phyloP scores from a whole-genome alignment of 2,888 invertebrate genomes.

The Myathropa florea region DNA sequence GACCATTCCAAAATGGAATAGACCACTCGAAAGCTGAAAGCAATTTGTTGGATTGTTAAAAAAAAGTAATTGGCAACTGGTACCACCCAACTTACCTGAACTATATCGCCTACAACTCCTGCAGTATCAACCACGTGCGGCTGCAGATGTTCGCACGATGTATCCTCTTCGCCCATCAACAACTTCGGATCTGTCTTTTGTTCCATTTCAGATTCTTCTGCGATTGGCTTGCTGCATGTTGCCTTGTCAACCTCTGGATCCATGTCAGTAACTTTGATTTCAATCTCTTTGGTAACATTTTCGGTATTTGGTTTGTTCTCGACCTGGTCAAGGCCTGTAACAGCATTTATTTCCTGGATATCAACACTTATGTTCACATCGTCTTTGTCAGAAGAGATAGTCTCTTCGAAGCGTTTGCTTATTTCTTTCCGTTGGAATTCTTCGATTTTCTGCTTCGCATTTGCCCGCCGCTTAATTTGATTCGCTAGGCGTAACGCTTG shows the following conservation, averaged over 20 bases:
- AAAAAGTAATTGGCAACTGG: not conserved
- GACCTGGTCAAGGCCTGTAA: not conserved
- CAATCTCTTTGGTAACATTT: constrained; percentile 56
- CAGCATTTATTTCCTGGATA: not conserved
- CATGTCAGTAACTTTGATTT: constrained; percentile 23
- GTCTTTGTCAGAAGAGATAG: constrained; percentile 67
- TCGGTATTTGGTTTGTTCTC: constrained; percentile 47
- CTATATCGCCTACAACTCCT: constrained; percentile 84
- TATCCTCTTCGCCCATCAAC: constrained; percentile 71
- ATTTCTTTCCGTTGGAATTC: constrained; percentile 80
- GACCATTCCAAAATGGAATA: constrained; percentile 90
- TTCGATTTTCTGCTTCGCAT: constrained; percentile 82
- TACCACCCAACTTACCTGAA: constrained; percentile 81
- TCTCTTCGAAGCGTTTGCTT: constrained; percentile 77
- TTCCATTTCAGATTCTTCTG: not conserved
- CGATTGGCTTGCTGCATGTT: not conserved
- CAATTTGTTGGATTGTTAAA: not conserved
- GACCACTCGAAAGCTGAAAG: constrained; percentile 85
- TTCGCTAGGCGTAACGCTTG: constrained; percentile 86
- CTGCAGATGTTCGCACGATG: constrained; percentile 82
- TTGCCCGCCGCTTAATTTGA: constrained; percentile 84
- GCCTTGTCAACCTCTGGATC: not conserved
- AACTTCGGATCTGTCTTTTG: not conserved
- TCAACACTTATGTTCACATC: constrained; percentile 36
- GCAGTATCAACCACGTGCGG: constrained; percentile 85